These are phyloP conservation scores for Periplaneta americana DNA, from an alignment of 1,140 invertebrate genomes.

Conservation along the genomic window DNA sequence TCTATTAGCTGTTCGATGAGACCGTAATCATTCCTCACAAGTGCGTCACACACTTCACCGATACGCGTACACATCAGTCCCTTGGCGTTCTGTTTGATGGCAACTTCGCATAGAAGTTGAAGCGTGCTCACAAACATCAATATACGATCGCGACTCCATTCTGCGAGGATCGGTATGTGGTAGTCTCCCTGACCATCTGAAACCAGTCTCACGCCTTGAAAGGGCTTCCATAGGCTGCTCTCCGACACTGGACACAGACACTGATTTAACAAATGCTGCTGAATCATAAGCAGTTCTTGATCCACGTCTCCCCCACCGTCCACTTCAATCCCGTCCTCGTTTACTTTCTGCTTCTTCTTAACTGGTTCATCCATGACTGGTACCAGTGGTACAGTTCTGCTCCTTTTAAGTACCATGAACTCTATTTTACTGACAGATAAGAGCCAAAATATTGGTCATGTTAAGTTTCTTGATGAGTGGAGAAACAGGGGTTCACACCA, in stretches of 20 bases:
- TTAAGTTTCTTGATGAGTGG: background rate
- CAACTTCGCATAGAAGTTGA: conserved; percentile 76
- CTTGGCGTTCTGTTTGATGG: conserved; percentile 73
- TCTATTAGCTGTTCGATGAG: conserved; percentile 79
- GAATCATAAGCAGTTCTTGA: conserved; percentile 3
- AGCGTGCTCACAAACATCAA: conserved; percentile 74
- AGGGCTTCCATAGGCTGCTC: conserved; percentile 57
- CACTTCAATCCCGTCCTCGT: conserved; percentile 38
- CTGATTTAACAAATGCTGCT: conserved; percentile 51
- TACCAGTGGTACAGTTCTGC: conserved; percentile 27
- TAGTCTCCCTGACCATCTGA: conserved; percentile 36
- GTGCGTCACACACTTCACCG: conserved; percentile 68
- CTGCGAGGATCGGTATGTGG: conserved; percentile 48
- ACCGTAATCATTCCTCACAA: conserved; percentile 72
- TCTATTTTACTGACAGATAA: conserved; percentile 12
- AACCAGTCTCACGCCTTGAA: conserved; percentile 45
- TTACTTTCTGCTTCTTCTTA: conserved; percentile 66
- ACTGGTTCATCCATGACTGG: conserved; percentile 58
- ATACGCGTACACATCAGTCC: conserved; percentile 74
- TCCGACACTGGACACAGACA: conserved; percentile 74
- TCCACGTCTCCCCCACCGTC: conserved; percentile 38
- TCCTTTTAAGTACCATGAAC: conserved; percentile 36
- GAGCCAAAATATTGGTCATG: background rate
- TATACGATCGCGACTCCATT: conserved; percentile 65
- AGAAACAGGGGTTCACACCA: background rate